Evolutionary conservation across 2,888 invertebrate genomes (phyloP).

Genomic region (Torymus tubicola): DNA sequence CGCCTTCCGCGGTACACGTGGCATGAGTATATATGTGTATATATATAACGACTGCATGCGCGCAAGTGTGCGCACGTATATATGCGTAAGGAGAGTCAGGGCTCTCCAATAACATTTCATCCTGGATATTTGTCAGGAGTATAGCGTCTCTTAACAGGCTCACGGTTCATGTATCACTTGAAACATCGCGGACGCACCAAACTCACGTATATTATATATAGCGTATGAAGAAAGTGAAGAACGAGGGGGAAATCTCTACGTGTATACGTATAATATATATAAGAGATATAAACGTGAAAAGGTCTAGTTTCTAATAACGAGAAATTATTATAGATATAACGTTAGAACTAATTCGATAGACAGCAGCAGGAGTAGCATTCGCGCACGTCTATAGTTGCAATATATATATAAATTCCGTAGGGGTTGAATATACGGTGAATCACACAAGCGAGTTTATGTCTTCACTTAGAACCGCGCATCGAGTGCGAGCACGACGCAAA

Average conservation of each 20-base stretch:
- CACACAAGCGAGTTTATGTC: slow-evolving; percentile 16
- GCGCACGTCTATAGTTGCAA: not conserved
- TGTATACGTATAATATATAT: not conserved
- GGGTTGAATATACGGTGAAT: slow-evolving; percentile 3
- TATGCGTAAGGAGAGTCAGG: no score
- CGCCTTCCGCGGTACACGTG: not conserved
- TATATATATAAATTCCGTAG: not conserved
- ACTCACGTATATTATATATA: not conserved
- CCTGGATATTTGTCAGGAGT: slow-evolving; percentile 38
- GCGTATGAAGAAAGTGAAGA: not conserved
- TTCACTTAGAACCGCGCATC: not conserved
- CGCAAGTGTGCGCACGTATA: not conserved
- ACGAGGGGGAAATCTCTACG: not conserved
- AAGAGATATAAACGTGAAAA: not conserved
- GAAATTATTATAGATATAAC: not conserved
- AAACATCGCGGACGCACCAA: slow-evolving; percentile 8
- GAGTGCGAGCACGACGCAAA: no score
- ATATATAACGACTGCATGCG: not conserved
- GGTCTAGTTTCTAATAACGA: not conserved
- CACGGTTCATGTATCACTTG: slow-evolving; percentile 48
- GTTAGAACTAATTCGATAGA: slow-evolving; percentile 29
- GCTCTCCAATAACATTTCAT: slow-evolving; percentile 48
- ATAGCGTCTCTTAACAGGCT: slow-evolving; percentile 44
- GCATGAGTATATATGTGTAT: not conserved
- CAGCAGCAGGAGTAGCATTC: not conserved